phyloP scores from a whole-genome alignment of 2,113 vertebrate genomes.

The Prionailurus bengalensis region DNA sequence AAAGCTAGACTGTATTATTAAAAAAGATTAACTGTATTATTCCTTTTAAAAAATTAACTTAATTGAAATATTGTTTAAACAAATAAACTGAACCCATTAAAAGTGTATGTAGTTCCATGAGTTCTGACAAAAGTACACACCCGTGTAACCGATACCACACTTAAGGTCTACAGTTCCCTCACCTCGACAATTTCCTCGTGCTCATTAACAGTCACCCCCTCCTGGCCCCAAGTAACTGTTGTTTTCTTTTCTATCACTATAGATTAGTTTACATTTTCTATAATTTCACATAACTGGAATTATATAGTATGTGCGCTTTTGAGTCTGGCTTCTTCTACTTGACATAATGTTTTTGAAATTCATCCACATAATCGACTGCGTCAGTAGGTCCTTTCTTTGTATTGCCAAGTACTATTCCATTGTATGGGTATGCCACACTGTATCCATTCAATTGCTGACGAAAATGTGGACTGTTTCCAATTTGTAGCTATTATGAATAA shows the following conservation, averaged over 20 bases:
- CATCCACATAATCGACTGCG: background rate
- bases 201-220: background rate
- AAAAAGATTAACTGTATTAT: background rate
- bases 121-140: background rate
- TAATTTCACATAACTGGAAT: background rate
- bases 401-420: background rate
- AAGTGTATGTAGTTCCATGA: background rate
- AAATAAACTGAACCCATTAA: background rate
- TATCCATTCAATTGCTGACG: conserved; percentile 19
- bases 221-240: background rate
- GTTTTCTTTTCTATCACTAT: background rate
- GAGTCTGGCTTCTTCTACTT: background rate
- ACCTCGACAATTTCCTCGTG: background rate
- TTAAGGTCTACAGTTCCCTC: background rate
- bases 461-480: background rate
- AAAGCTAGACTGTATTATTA: background rate
- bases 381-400: background rate
- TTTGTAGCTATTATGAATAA: background rate
- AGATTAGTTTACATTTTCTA: background rate
- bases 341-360: background rate
- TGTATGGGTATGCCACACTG: background rate
- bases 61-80: conserved; percentile 3
- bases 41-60: conserved; percentile 38
- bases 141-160: background rate
- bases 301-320: background rate